A percentile compares a stretch with the other conserved stretches of the same genome.
Evolutionary conservation across 1,140 invertebrate genomes (phyloP).

Genomic region (Scaptomyza hsui): DNA sequence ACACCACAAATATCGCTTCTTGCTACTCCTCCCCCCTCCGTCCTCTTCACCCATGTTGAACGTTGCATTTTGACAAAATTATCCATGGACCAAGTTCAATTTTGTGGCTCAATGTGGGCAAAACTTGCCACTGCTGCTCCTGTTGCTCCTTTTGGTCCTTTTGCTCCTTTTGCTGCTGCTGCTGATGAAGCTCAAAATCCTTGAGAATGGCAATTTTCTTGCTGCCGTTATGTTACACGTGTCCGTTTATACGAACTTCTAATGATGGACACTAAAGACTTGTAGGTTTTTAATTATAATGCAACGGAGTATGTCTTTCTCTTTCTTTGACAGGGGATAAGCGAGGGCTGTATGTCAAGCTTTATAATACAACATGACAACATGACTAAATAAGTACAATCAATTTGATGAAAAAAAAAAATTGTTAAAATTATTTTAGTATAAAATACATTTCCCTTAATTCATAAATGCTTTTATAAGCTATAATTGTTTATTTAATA

Average conservation of each 20-base stretch:
- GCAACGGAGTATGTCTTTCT: slow-evolving; percentile 8
- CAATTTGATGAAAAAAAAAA: too few relatives aligned
- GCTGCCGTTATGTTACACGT: slow-evolving; percentile 56
- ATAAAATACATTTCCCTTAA: too few relatives aligned
- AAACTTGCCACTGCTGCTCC: slow-evolving; percentile 21
- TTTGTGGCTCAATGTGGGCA: slow-evolving; percentile 50
- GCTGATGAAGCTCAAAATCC: slow-evolving; percentile 16
- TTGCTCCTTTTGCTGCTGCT: neutral
- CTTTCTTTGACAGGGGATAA: neutral
- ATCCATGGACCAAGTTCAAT: slow-evolving; percentile 66
- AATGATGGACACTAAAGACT: slow-evolving; percentile 53
- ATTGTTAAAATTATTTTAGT: too few relatives aligned
- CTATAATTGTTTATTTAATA: too few relatives aligned
- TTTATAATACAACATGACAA: too few relatives aligned
- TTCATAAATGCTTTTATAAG: too few relatives aligned
- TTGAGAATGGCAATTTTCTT: slow-evolving; percentile 39
- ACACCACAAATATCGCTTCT: slow-evolving; percentile 24
- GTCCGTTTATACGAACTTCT: slow-evolving; percentile 57
- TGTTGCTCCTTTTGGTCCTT: neutral
- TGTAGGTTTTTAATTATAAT: slow-evolving; percentile 66
- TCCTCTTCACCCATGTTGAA: slow-evolving; percentile 40
- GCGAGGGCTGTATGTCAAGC: neutral
- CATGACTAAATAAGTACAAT: too few relatives aligned
- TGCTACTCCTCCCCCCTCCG: neutral
- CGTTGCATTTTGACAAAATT: slow-evolving; percentile 79